Base-by-base conservation (phyloP, 2,888 invertebrate species). In the Siphonodentalium dalli region DNA sequence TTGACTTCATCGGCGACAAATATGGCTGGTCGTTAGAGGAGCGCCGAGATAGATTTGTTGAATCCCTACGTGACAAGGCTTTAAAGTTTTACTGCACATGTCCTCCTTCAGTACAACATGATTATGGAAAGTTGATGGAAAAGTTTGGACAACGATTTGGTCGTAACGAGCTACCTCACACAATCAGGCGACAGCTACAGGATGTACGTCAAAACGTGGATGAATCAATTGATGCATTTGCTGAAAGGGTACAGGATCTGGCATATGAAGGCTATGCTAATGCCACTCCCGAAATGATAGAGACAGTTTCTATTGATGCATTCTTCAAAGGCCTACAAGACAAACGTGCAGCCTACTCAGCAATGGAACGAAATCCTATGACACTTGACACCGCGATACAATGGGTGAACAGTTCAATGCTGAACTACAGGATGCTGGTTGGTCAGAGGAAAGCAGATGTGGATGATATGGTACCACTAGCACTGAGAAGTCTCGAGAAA, bases 71-170 rank as follows among this genome's bases (percentile, higher is more conserved):
- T 24, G 53, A 41, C 18, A 53, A 37, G 18, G 47, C 47, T 1
- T 21, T 53, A 2, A 46, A 53, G 18, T 47, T 21, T 21, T 47
- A 39, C 39, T 38, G 33, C 15, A n/a, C 18, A 23, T 15, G 35
- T 13, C 24, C 38, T 11, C 6, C 1, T 28, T 3, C 26, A 3
- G 27, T 23, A 2, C 41, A 52, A 23, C 2, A 18, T 15, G n/a
- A 18, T 6, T 51, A 24, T 18, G 2, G 18, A 3, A 2, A 2
- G 4, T 1, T 39, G 2, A 21, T 38, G 11, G n/a, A 35, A 20
- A 21, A 44, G 23, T 33, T 54, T 20, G 38, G 49, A 5, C 39
- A 44, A 26, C 24, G 51, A 5, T 51, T 51, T 39, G 44, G 44
- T 2, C 21, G 27, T 28, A 54, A 43, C 33, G 33, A 39, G 7